Conservation (phyloP, 2,113 vertebrate species). For the Phyllostomus hastatus region DNA sequence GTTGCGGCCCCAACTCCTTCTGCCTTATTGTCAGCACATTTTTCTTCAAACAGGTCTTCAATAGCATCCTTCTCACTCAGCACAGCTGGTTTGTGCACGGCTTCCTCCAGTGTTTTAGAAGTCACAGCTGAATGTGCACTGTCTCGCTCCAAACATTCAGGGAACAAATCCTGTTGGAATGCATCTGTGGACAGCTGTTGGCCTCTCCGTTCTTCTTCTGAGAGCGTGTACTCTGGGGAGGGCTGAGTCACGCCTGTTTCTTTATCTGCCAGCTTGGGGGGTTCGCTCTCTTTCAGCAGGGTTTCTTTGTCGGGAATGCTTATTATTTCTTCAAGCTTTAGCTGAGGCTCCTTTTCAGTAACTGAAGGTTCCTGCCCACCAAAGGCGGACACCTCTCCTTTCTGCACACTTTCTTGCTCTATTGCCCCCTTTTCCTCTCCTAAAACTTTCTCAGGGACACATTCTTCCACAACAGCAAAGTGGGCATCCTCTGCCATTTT, state of each 20-base stretch:
- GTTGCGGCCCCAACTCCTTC: constrained; percentile 34
- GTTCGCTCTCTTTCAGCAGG: constrained; percentile 56
- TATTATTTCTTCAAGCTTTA: constrained; percentile 67
- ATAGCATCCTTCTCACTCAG: constrained; percentile 61
- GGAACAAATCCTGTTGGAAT: constrained; percentile 57
- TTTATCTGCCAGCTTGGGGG: constrained; percentile 62
- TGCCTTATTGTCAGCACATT: constrained; percentile 51
- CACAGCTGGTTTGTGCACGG: constrained; percentile 3
- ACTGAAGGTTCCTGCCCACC: constrained; percentile 53
- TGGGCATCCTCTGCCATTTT: constrained; percentile 59
- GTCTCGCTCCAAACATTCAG: constrained; percentile 52
- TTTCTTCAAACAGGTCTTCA: constrained; percentile 71
- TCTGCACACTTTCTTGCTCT: constrained; percentile 76
- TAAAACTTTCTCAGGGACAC: constrained; percentile 50
- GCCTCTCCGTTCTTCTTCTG: constrained; percentile 58
- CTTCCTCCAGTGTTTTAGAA: constrained; percentile 55
- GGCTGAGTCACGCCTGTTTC: constrained; percentile 32
- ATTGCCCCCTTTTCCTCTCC: constrained; percentile 73
- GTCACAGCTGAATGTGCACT: constrained; percentile 32
- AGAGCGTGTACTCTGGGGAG: constrained; percentile 21
- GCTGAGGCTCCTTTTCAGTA: constrained; percentile 60
- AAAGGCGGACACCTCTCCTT: constrained; percentile 56
- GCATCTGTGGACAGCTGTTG: constrained; percentile 23
- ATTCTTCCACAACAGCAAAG: constrained; percentile 51
- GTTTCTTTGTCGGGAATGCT: constrained; percentile 54